Percentiles rank a stretch among this genome's conserved stretches.
These are phyloP conservation scores for Mesocentrotus franciscanus DNA, from an alignment of 53 echinoderm and acorn worm species.

Conservation along the genomic window DNA sequence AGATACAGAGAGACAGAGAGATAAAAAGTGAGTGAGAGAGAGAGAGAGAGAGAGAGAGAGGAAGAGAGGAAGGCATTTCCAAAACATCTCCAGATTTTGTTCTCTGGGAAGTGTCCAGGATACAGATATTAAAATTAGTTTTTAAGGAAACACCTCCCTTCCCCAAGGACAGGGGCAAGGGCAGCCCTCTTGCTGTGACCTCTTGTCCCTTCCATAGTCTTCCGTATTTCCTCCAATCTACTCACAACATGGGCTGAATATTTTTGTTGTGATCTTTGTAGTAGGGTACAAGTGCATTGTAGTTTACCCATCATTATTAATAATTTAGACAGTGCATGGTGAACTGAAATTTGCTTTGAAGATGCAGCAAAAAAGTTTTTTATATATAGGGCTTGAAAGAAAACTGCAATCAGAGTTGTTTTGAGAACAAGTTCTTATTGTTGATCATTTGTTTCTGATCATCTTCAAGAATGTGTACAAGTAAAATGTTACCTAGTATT, in stretches of 20 bases:
- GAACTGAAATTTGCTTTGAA: too few relatives aligned
- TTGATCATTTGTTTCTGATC: too few relatives aligned
- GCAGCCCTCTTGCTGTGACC: slow-evolving; percentile 50
- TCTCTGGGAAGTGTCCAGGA: slow-evolving; percentile 53
- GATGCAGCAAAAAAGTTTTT: too few relatives aligned
- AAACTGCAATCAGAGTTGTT: too few relatives aligned
- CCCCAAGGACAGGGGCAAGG: slow-evolving; percentile 29
- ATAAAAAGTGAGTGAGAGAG: not conserved
- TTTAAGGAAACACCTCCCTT: slow-evolving; percentile 66
- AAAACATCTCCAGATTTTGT: slow-evolving; percentile 49
- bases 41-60: not conserved
- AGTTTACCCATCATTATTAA: too few relatives aligned
- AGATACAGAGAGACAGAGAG: too few relatives aligned
- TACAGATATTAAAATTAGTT: slow-evolving; percentile 65
- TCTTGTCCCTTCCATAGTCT: not conserved
- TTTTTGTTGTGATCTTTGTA: not conserved
- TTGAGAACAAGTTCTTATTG: too few relatives aligned
- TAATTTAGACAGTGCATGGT: too few relatives aligned
- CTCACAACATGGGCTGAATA: not conserved
- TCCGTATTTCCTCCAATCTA: not conserved
- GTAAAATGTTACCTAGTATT: too few relatives aligned
- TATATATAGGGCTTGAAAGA: too few relatives aligned
- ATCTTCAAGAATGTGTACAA: too few relatives aligned
- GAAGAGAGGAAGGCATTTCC: not conserved
- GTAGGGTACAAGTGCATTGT: too few relatives aligned